Evolutionary conservation across 2,888 invertebrate genomes (phyloP).

Genomic region (Diploptera punctata): DNA sequence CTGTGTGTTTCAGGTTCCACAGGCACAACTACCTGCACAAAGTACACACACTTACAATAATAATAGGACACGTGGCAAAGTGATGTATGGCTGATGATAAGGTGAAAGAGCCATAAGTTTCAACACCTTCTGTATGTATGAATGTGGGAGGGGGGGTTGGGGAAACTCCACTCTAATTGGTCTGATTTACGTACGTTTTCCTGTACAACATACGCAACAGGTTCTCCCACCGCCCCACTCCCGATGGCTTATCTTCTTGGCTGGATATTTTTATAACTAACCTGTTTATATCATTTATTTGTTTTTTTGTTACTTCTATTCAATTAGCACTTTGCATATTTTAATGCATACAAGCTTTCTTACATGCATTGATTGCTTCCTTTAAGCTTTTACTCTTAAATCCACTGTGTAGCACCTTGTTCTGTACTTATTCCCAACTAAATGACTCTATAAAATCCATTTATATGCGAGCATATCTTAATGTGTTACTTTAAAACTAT

Average conservation of each 20-base stretch:
- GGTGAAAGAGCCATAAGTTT: slow-evolving; percentile 27
- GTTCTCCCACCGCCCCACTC: slow-evolving; percentile 5
- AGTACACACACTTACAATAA: too few species aligned
- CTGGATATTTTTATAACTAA: slow-evolving; percentile 25
- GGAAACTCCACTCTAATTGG: slow-evolving; percentile 28
- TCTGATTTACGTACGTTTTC: slow-evolving; percentile 30
- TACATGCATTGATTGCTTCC: background rate
- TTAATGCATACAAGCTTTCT: background rate
- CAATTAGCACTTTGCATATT: background rate
- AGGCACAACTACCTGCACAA: too few species aligned
- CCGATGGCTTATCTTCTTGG: slow-evolving; percentile 25
- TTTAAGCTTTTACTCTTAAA: background rate
- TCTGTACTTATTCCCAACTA: background rate
- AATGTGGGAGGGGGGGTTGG: slow-evolving; percentile 3
- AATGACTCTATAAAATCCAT: too few species aligned
- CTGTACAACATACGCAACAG: slow-evolving; percentile 30
- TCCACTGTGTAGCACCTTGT: background rate
- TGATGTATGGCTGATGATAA: slow-evolving; percentile 24
- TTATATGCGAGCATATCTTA: too few species aligned
- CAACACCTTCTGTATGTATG: slow-evolving; percentile 22
- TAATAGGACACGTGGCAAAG: too few species aligned
- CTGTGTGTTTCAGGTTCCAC: too few species aligned
- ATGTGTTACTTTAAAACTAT: too few species aligned
- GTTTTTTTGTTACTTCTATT: background rate
- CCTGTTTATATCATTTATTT: slow-evolving; percentile 6